Percentiles rank a stretch among this genome's conserved stretches.
phyloP scores from a whole-genome alignment of 2,797 vertebrate species.

The Otolemur crassicaudatus region DNA sequence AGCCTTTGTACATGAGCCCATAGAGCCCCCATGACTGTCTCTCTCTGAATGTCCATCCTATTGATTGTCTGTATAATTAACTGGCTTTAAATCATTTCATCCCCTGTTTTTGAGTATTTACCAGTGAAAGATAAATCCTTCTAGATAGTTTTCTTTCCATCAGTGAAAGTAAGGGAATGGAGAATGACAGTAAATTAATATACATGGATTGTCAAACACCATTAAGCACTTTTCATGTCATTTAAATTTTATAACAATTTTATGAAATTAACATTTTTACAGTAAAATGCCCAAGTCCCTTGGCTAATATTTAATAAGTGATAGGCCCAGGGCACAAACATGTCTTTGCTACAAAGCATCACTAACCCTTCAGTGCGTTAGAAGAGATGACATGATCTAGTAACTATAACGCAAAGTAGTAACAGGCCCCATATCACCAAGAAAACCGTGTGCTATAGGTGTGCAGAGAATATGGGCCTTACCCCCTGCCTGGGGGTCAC shows the following conservation, averaged over 20 bases:
- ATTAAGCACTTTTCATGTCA: not conserved
- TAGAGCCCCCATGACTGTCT: not conserved
- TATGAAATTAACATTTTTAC: constrained; percentile 14
- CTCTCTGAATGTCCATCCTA: not conserved
- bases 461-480: not conserved
- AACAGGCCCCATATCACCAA: not conserved
- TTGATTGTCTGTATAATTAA: not conserved
- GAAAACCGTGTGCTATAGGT: not conserved
- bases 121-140: not conserved
- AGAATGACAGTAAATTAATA: constrained; percentile 5
- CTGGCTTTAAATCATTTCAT: not conserved
- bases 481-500: not conserved
- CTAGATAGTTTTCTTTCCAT: not conserved
- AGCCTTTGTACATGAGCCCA: not conserved
- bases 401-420: not conserved
- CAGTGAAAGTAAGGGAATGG: not conserved
- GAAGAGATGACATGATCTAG: not conserved
- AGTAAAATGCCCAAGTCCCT: not conserved
- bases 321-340: not conserved
- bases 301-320: not conserved
- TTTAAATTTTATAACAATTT: constrained; percentile 9
- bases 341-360: not conserved
- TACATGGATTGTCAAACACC: not conserved
- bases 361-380: not conserved
- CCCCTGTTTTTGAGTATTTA: not conserved